Conservation (phyloP, 2,797 vertebrate species). For the Sternarchorhynchus goeldii region DNA sequence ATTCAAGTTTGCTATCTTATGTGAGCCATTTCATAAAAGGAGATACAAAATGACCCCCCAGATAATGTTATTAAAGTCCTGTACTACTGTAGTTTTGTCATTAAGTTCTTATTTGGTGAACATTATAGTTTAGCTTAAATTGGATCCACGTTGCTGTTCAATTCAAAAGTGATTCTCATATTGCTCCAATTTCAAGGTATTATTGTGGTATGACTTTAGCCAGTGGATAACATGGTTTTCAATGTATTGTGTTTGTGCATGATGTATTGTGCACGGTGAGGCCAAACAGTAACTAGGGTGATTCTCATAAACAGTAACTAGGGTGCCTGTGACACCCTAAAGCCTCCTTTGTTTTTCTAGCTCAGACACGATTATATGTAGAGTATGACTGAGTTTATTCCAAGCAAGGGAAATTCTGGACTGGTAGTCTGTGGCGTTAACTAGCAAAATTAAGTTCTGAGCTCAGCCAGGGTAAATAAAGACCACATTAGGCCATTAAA, state of each 20-base stretch:
- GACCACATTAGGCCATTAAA: slow-evolving; percentile 10
- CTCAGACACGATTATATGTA: background rate
- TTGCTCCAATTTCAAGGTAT: slow-evolving; percentile 24
- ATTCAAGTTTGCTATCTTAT: background rate
- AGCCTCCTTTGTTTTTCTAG: background rate
- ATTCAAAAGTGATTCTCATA: background rate
- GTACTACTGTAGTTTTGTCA: too few species aligned
- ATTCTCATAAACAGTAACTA: too few species aligned
- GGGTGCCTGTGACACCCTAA: background rate
- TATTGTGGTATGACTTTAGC: slow-evolving; percentile 4
- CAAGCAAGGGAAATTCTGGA: background rate
- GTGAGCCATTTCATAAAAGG: background rate
- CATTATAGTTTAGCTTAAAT: too few species aligned
- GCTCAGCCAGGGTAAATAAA: background rate
- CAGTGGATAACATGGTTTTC: background rate
- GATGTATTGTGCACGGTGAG: background rate
- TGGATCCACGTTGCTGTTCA: too few species aligned
- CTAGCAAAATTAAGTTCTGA: background rate
- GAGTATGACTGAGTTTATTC: background rate
- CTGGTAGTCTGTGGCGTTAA: background rate
- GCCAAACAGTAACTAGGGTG: background rate
- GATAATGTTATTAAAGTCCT: slow-evolving; percentile 13
- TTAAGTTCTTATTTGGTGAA: too few species aligned
- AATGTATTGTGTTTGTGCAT: background rate
- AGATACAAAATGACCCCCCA: background rate